Percentiles rank a stretch among this genome's conserved stretches.
These are phyloP conservation scores for Nylanderia fulva DNA, from an alignment of 1,140 invertebrate species.

Conservation along the genomic window DNA sequence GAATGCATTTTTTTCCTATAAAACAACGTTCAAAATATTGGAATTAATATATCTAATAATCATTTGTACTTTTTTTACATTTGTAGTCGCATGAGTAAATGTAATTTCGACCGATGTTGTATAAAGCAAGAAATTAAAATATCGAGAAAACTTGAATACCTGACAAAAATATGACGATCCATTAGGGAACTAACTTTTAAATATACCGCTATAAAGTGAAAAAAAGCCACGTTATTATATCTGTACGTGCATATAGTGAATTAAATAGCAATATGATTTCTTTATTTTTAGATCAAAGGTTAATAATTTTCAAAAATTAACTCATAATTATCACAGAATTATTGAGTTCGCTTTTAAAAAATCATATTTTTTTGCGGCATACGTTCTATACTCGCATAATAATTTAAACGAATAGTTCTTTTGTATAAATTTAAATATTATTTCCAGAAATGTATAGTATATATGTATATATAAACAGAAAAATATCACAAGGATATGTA, in stretches of 20 bases:
- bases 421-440: constrained; percentile 20
- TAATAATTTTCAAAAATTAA: not conserved
- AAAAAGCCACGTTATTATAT: too few species aligned
- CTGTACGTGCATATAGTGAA: not conserved
- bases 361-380: too few species aligned
- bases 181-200: not conserved
- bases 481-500: not conserved
- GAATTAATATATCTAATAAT: not conserved
- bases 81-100: not conserved
- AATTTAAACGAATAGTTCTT: not conserved
- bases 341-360: not conserved
- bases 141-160: too few species aligned
- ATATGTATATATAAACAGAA: not conserved
- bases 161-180: not conserved
- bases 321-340: too few species aligned
- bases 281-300: not conserved
- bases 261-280: not conserved
- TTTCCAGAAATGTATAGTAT: not conserved
- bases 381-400: too few species aligned
- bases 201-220: too few species aligned
- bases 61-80: not conserved
- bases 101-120: not conserved
- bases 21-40: not conserved
- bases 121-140: not conserved
- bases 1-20: not conserved